Base-by-base conservation (phyloP, 2,888 invertebrate species). In the Zygaena filipendulae region DNA sequence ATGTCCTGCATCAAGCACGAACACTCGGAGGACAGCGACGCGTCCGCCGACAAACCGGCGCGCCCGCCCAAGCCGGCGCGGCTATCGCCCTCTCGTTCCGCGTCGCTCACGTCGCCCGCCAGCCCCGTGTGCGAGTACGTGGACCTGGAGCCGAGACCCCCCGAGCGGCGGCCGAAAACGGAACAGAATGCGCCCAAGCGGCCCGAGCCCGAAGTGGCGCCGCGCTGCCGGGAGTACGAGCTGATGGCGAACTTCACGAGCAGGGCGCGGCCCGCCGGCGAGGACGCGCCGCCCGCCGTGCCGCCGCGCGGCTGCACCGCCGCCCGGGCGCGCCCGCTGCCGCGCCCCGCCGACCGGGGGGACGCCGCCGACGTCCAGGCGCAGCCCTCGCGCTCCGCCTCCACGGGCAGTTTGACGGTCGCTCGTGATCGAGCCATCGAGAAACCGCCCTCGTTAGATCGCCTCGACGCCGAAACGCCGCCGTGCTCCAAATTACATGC, bases 331-430 rank as follows among this genome's bases (percentile, higher is more conserved):
- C 49, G 49, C 18, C 39, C 47, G 18, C 49, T 32, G 26, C 39
- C 47, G 9, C 52, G 46, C 29, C 51, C 51, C 4, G 32, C 34
- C 16, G 52, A 49, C 70, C 62, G 50, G 71, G 82, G 87, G 87
- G 57, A n/a, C n/a, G n/a, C n/a, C n/a, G 19, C 19, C 82, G 89
- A 42, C 84, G 16, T 16, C 7, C 5, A 4, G 7, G 7, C 16
- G 16, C 4, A 16, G 16, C 87, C 89, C 58, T 86, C 88, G 30
- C 35, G 23, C 62, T 90, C 30, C 84, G 89, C 44, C 32, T 49
- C 51, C 13, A 36, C 42, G 18, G 35, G 37, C 30, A 49, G 50
- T 24, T 42, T 50, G 5, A 45, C 45, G 13, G 23, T 7, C 7
- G 16, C 4, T 6, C 16, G 16, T 7, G 16, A 16, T 7, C 4